A percentile compares a stretch with the other conserved stretches of the same genome.
phyloP scores from a whole-genome alignment of 2,113 vertebrate species.

The Sceloporus tristichus region DNA sequence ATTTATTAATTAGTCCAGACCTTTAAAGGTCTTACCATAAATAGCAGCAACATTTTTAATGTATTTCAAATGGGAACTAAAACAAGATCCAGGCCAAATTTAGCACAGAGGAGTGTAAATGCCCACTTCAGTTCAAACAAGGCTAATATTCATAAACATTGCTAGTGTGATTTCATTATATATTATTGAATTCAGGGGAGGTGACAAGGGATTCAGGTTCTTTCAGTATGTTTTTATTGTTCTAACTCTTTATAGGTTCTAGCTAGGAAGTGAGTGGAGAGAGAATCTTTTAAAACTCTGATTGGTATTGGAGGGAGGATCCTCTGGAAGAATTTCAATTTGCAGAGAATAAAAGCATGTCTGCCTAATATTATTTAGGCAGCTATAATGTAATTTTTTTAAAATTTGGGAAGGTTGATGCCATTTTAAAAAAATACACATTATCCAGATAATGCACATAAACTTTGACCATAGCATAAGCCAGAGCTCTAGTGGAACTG shows the following conservation, averaged over 20 bases:
- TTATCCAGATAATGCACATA: neutral
- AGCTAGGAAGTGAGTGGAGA: neutral
- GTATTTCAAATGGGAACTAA: constrained; percentile 69
- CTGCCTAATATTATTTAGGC: neutral
- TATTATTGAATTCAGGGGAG: neutral
- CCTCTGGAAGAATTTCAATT: neutral
- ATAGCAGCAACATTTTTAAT: constrained; percentile 72
- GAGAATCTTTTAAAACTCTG: neutral
- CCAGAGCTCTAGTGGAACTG: too few relatives aligned
- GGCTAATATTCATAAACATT: constrained; percentile 62
- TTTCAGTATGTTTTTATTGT: neutral
- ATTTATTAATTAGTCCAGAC: constrained; percentile 84
- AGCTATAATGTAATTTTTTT: neutral
- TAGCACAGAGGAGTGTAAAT: constrained; percentile 39
- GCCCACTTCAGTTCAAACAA: constrained; percentile 70
- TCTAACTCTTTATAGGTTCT: constrained; percentile 18
- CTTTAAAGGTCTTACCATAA: constrained; percentile 84
- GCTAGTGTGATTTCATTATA: constrained; percentile 33
- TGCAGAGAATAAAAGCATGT: neutral
- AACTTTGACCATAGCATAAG: neutral
- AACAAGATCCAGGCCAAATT: neutral
- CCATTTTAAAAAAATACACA: too few relatives aligned
- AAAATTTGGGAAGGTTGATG: too few relatives aligned
- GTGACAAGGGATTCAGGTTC: neutral
- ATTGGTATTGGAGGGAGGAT: neutral